Evolutionary conservation across 37 sponge, comb jelly and placozoan species (phyloP).

Genomic region (Agelas oroides): DNA sequence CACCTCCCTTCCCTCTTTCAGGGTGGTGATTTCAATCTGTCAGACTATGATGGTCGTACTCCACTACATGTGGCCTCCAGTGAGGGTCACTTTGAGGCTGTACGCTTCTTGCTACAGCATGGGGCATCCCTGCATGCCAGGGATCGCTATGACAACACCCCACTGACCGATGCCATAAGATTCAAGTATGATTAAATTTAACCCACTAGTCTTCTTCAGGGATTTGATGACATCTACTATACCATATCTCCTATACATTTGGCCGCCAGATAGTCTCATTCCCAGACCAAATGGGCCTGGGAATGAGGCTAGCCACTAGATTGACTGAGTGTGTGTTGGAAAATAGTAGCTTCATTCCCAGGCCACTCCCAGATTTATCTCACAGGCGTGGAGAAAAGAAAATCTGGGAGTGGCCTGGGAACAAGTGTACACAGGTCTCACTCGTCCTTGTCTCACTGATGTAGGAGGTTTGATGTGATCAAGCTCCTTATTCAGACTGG

Average conservation of each 20-base stretch:
- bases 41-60: constrained; percentile 87
- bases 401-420: too few relatives aligned
- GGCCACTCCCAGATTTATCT: too few relatives aligned
- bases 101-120: constrained; percentile 70
- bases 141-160: constrained; percentile 78
- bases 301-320: too few relatives aligned
- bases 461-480: constrained; percentile 52
- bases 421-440: too few relatives aligned
- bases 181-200: constrained; percentile 61
- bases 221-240: not conserved
- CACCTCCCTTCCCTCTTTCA: constrained; percentile 5
- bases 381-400: too few relatives aligned
- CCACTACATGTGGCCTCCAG: constrained; percentile 89
- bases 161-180: constrained; percentile 78
- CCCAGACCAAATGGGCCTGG: too few relatives aligned
- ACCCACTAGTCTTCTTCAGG: not conserved
- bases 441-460: not conserved
- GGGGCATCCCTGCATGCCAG: constrained; percentile 88
- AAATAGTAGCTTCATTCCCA: too few relatives aligned
- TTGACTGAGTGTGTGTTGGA: too few relatives aligned
- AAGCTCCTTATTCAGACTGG: constrained; percentile 65
- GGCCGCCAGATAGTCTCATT: too few relatives aligned
- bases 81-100: constrained; percentile 79
- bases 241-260: too few relatives aligned
- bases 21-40: constrained; percentile 77